Evolutionary conservation across 2,888 invertebrate genomes (phyloP).

Genomic region (Allolobophora icterica): DNA sequence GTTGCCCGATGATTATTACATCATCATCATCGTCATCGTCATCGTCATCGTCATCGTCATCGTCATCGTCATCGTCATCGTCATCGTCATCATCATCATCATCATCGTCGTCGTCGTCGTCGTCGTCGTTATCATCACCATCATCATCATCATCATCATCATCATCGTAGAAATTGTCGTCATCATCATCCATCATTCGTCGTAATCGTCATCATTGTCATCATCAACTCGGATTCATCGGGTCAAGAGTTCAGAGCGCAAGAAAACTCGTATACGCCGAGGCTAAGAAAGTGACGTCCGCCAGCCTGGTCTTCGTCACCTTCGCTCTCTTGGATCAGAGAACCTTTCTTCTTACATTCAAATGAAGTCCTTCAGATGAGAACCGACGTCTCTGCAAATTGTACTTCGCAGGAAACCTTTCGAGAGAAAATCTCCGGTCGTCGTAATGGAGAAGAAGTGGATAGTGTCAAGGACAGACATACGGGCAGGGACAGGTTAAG

Average conservation of each 20-base stretch:
- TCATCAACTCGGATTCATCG: neutral
- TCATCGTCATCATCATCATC: slow-evolving; percentile 26
- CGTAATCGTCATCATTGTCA: too few species aligned
- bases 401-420: neutral
- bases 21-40: neutral
- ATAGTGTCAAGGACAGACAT: neutral
- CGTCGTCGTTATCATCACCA: neutral
- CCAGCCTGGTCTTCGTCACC: too few species aligned
- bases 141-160: neutral
- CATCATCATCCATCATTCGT: neutral
- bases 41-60: slow-evolving; percentile 23
- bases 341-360: neutral
- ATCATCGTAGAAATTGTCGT: neutral
- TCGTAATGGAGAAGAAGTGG: neutral
- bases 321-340: too few species aligned
- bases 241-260: neutral
- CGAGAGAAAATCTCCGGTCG: neutral
- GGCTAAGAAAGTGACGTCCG: too few species aligned
- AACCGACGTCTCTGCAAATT: neutral
- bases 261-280: too few species aligned
- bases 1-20: neutral
- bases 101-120: neutral
- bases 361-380: neutral
- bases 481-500: neutral
- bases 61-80: slow-evolving; percentile 26